phyloP scores from a whole-genome alignment of 2,797 vertebrate species.

The Scyliorhinus canicula region DNA sequence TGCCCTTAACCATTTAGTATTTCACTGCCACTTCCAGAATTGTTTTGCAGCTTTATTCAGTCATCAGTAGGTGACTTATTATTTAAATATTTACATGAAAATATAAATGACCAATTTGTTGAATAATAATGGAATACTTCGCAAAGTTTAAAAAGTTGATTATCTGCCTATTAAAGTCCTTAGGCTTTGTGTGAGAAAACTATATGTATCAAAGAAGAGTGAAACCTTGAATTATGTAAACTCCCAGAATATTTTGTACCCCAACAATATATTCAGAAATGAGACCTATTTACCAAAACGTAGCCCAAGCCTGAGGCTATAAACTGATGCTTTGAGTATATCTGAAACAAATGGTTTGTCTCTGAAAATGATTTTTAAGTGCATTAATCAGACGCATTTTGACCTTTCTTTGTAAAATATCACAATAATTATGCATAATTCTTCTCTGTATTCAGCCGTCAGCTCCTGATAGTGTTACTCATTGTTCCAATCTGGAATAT shows the following conservation, averaged over 20 bases:
- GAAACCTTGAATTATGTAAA: background rate
- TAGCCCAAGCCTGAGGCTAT: background rate
- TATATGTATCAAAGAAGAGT: background rate
- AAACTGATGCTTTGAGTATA: conserved; percentile 23
- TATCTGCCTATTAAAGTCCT: too few species aligned
- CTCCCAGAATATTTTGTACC: background rate
- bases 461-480: conserved; percentile 28
- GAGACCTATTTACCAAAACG: background rate
- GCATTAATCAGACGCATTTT: conserved; percentile 29
- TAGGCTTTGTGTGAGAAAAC: too few species aligned
- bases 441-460: conserved; percentile 1
- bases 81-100: conserved; percentile 19
- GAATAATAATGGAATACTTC: background rate
- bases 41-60: background rate
- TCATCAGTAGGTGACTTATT: background rate
- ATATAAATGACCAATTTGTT: background rate
- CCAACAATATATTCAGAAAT: background rate
- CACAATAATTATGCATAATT: conserved; percentile 33
- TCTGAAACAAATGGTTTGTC: conserved; percentile 10
- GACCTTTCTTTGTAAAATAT: conserved; percentile 26
- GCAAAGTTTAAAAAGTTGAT: background rate
- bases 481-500: conserved; percentile 22
- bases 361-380: conserved; percentile 20
- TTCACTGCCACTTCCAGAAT: background rate
- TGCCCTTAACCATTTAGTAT: conserved; percentile 14